Evolutionary conservation across 1,140 invertebrate species (phyloP).

Genomic region (Zaprionus kolodkinae): DNA sequence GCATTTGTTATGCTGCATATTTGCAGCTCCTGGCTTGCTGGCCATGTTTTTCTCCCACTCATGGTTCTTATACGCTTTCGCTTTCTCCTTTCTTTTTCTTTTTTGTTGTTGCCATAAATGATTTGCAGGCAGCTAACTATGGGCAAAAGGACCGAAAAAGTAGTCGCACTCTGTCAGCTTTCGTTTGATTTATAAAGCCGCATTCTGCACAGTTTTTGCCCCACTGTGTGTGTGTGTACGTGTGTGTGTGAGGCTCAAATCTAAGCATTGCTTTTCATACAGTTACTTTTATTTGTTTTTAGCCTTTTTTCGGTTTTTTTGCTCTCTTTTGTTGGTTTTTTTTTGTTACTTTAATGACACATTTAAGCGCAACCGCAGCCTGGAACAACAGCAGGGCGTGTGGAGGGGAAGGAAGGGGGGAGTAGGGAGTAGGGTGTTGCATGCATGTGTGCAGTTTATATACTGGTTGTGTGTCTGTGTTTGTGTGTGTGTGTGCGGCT

Average conservation of each 20-base stretch:
- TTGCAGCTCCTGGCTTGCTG: conserved; percentile 36
- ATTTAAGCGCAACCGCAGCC: conserved; percentile 75
- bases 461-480: conserved; percentile 12
- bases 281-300: conserved; percentile 7
- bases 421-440: background rate
- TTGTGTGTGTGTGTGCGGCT: conserved; percentile 34
- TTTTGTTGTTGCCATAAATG: conserved; percentile 53
- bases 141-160: conserved; percentile 13
- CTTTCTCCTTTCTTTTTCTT: background rate
- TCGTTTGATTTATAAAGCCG: conserved; percentile 64
- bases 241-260: conserved; percentile 37
- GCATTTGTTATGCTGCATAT: conserved; percentile 69
- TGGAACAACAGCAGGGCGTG: conserved; percentile 51
- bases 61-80: background rate
- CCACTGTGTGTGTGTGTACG: conserved; percentile 6
- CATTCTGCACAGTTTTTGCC: conserved; percentile 37
- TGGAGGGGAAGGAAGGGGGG: background rate
- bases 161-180: conserved; percentile 37
- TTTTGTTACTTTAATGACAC: conserved; percentile 65
- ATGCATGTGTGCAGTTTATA: conserved; percentile 59
- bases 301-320: conserved; percentile 1
- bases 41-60: conserved; percentile 1
- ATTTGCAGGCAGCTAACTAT: conserved; percentile 35
- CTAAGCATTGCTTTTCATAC: conserved; percentile 47
- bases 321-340: conserved; percentile 29